Evolutionary conservation across 2,888 invertebrate species (phyloP), one percentile per base, ranked within the genome.

Genomic region (Mimumesa dahlbomi): DNA sequence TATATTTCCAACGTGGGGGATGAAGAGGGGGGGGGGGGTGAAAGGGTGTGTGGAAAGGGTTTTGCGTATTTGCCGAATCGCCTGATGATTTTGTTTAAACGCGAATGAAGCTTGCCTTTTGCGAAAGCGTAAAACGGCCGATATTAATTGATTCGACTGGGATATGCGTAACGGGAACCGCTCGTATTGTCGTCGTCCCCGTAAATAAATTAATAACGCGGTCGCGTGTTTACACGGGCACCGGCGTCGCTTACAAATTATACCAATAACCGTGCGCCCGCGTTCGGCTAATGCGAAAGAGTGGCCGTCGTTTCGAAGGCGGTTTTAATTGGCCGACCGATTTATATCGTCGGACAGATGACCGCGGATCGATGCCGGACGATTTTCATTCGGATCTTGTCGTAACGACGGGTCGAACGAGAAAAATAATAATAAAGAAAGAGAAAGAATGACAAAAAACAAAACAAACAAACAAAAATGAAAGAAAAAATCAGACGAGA

Each of bases 151-250:
- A 75, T 77, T 75, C 50, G n/a, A n/a, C 42, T 62, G 67, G 31
- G 14, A 38, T 54, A 62, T 43, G 65, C 65, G 40, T 21, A 38
- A 45, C 46, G 25, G 48, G 34, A 14, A 34, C 45, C 22, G 18
- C 50, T 36, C 54, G 52, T 40, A 68, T 67, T 63, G 68, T 56
- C 49, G 29, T 59, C 21, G 59, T 18, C 16, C 25, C 52, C 57
- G 57, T 77, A 72, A 75, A 77, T 77, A 79, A 79, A 79, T 78
- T 75, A 79, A 77, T 79, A 77, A 72, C 72, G 63, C 71, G 49
- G 63, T 57, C 48, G 66, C 38, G 53, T 79, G 77, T 77, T 75
- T 77, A 74, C 67, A 64, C 36, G 62, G 14, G 34, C 57, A 52
- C 57, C 43, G 53, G 66, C 74, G 48, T 62, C 74, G 78, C 70